Conservation (phyloP, 2,888 invertebrate species). For the Andricus curvator region DNA sequence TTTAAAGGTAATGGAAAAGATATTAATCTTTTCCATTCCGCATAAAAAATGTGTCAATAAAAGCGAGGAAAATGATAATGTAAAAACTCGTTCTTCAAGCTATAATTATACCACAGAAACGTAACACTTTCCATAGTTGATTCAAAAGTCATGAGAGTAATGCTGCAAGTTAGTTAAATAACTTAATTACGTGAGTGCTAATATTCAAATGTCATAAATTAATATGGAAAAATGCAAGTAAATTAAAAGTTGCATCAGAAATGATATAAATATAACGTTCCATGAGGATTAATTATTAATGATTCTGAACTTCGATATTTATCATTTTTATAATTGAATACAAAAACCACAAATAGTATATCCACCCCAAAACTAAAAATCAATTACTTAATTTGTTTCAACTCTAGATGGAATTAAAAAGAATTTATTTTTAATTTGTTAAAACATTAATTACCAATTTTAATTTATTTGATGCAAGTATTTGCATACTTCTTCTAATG, state of each 20-base stretch:
- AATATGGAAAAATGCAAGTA: slow-evolving; percentile 17
- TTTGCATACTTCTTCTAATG: slow-evolving; percentile 16
- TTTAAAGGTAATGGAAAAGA: not conserved
- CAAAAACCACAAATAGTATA: no score
- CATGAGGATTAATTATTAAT: not conserved
- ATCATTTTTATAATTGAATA: not conserved
- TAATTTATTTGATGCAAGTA: slow-evolving; percentile 23
- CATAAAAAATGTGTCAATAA: not conserved
- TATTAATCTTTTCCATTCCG: not conserved
- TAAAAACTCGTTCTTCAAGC: slow-evolving; percentile 1
- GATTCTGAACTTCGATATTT: not conserved
- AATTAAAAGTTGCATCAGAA: slow-evolving; percentile 34
- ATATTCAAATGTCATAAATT: slow-evolving; percentile 28
- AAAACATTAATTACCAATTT: not conserved
- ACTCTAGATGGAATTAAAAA: not conserved
- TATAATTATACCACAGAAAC: slow-evolving; percentile 14
- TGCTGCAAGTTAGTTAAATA: slow-evolving; percentile 3
- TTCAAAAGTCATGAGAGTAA: slow-evolving; percentile 15
- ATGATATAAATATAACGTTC: slow-evolving; percentile 14
- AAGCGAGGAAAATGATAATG: slow-evolving; percentile 6
- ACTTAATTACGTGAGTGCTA: slow-evolving; percentile 19
- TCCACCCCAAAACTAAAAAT: no score
- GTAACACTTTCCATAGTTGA: slow-evolving; percentile 22
- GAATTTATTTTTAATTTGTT: not conserved
- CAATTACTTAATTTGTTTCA: no score